Conservation (phyloP, 2,113 vertebrate species). For the Plecturocebus donacophilus region DNA sequence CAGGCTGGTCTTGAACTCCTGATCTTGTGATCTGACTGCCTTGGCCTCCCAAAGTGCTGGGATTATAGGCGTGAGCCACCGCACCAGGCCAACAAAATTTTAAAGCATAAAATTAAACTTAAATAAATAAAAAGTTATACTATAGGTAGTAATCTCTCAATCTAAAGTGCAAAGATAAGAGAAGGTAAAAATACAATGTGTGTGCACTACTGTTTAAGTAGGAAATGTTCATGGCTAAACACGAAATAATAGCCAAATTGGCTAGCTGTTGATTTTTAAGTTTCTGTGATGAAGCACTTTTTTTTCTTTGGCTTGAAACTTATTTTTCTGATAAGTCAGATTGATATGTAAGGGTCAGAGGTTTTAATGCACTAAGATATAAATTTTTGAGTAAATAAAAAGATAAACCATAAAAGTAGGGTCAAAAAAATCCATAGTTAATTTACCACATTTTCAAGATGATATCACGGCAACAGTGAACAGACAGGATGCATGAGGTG, state of each 20-base stretch:
- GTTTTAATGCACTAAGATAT: background rate
- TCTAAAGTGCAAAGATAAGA: background rate
- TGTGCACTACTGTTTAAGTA: background rate
- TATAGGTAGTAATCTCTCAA: background rate
- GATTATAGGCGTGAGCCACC: too few species aligned
- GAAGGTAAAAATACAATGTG: background rate
- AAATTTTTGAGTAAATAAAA: background rate
- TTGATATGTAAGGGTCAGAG: background rate
- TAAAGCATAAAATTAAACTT: background rate
- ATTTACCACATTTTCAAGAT: background rate
- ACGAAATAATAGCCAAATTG: background rate
- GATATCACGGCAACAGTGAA: background rate
- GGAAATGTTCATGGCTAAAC: background rate
- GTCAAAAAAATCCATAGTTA: background rate
- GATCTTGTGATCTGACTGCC: too few species aligned
- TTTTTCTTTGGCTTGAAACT: background rate
- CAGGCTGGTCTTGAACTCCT: too few species aligned
- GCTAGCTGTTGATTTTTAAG: background rate
- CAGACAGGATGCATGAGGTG: background rate
- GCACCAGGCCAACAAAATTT: background rate
- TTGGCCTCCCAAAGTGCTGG: too few species aligned
- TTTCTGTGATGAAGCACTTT: background rate
- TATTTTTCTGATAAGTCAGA: background rate
- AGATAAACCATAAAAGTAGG: background rate
- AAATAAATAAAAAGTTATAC: constrained; percentile 9